A percentile compares a stretch with the other conserved stretches of the same genome.
Conservation (phyloP, 64 coral and sea anemone genomes). For the Actinia tenebrosa region DNA sequence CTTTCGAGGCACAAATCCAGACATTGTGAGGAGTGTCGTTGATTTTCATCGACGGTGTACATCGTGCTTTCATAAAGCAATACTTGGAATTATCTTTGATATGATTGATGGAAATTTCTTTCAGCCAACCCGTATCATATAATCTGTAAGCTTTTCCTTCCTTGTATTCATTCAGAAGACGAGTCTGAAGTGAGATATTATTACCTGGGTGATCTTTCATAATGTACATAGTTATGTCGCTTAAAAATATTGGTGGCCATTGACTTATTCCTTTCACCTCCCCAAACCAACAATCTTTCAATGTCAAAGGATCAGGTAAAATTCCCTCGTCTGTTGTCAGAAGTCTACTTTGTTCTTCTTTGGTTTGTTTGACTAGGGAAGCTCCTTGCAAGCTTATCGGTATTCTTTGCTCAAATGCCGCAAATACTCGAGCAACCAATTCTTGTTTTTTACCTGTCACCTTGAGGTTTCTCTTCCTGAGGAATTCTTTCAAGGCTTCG, state of each 20-base stretch:
- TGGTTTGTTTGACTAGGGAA: neutral
- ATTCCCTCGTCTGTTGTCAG: constrained; percentile 10
- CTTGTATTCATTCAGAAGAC: constrained; percentile 65
- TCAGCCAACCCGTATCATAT: constrained; percentile 43
- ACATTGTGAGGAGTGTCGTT: constrained; percentile 39
- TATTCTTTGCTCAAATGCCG: constrained; percentile 42
- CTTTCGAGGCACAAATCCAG: constrained; percentile 32
- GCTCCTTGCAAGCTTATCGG: constrained; percentile 10
- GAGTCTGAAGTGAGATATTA: constrained; percentile 47
- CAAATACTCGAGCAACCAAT: constrained; percentile 49
- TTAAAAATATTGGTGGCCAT: constrained; percentile 55
- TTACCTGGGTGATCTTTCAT: constrained; percentile 67
- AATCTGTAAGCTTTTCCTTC: constrained; percentile 65
- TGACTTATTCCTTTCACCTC: constrained; percentile 29
- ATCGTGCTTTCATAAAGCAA: constrained; percentile 48
- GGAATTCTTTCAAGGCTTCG: too few species aligned
- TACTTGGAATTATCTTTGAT: constrained; percentile 18
- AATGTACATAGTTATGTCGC: constrained; percentile 51
- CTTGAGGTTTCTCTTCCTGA: too few species aligned
- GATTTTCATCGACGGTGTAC: constrained; percentile 59
- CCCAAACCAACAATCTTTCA: constrained; percentile 37
- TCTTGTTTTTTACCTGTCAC: neutral
- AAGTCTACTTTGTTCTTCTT: constrained; percentile 20
- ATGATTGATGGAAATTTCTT: constrained; percentile 28
- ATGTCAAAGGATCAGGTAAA: constrained; percentile 37